Conservation (phyloP, 1,140 invertebrate species). For the Drosophila truncata region DNA sequence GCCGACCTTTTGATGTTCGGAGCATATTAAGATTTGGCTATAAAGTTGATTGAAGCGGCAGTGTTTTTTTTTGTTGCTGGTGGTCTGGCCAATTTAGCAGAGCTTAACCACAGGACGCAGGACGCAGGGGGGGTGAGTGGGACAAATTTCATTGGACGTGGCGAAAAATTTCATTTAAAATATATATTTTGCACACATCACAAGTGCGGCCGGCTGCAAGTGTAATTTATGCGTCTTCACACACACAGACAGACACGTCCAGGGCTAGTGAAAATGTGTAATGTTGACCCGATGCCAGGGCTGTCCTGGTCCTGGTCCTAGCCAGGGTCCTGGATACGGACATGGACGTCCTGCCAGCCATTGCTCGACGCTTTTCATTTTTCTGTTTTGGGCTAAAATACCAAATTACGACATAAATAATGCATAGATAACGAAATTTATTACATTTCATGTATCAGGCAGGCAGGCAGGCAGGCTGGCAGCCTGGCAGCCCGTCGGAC, state of each 20-base stretch:
- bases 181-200: slow-evolving; percentile 59
- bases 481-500: slow-evolving; percentile 11
- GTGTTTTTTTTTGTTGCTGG: slow-evolving; percentile 1
- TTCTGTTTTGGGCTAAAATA: slow-evolving; percentile 84
- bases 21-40: slow-evolving; percentile 39
- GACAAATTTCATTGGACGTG: slow-evolving; percentile 73
- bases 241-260: slow-evolving; percentile 25
- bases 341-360: slow-evolving; percentile 53
- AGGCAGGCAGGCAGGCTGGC: slow-evolving; percentile 33
- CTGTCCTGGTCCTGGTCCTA: slow-evolving; percentile 30
- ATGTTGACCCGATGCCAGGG: slow-evolving; percentile 73
- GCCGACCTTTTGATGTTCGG: slow-evolving; percentile 37
- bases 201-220: slow-evolving; percentile 64
- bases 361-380: slow-evolving; percentile 78
- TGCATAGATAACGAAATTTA: slow-evolving; percentile 84
- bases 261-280: slow-evolving; percentile 71
- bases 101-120: slow-evolving; percentile 55
- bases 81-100: slow-evolving; percentile 67
- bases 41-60: slow-evolving; percentile 45
- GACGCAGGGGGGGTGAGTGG: not conserved
- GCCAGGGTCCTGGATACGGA: slow-evolving; percentile 12
- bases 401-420: slow-evolving; percentile 84
- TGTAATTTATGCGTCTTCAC: slow-evolving; percentile 79
- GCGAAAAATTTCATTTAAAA: slow-evolving; percentile 49
- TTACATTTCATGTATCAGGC: slow-evolving; percentile 83